Conservation (phyloP, 1,140 invertebrate genomes). For the Gryon sp. region DNA sequence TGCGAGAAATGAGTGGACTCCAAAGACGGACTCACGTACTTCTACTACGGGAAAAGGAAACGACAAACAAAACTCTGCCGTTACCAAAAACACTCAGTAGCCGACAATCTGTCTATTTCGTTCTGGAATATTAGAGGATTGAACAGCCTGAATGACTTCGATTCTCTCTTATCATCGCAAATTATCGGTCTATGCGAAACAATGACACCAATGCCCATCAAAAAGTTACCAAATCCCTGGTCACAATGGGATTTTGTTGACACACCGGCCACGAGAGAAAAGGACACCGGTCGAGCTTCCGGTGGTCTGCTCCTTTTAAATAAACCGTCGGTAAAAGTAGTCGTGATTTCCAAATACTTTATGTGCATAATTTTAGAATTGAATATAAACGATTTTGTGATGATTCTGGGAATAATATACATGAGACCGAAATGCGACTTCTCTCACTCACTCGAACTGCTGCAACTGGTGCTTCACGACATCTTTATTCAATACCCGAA, state of each 20-base stretch:
- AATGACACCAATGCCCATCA: neutral
- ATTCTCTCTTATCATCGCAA: neutral
- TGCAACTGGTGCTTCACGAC: slow-evolving; percentile 1
- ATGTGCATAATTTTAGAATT: neutral
- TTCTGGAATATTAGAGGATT: slow-evolving; percentile 4
- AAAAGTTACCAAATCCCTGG: neutral
- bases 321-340: neutral
- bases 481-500: neutral
- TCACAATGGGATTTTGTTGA: neutral
- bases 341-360: neutral
- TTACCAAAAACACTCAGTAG: neutral
- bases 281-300: neutral
- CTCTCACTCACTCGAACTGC: neutral
- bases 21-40: neutral
- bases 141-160: neutral
- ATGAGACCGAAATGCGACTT: neutral
- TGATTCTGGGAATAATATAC: slow-evolving; percentile 3
- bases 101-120: neutral
- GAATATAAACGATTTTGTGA: neutral
- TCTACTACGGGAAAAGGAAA: too few relatives aligned
- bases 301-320: neutral
- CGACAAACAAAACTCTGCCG: too few relatives aligned
- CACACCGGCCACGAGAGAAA: neutral
- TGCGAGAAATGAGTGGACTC: neutral
- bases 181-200: neutral